Evolutionary conservation across 2,113 vertebrate genomes (phyloP), one percentile per base, ranked within the genome.

Genomic region (Erinaceus europaeus): DNA sequence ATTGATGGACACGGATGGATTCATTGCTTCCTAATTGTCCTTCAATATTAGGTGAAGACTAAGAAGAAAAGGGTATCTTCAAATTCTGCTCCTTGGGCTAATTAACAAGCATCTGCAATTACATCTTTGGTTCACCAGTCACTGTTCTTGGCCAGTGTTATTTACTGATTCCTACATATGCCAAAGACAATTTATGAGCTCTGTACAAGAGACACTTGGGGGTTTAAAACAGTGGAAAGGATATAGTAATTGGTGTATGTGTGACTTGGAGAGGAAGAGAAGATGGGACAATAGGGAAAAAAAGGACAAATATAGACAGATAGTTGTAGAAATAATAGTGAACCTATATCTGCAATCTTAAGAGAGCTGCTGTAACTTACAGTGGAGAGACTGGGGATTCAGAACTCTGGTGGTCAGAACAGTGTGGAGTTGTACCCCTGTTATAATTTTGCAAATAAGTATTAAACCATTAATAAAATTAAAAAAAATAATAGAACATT

Each of bases 121-220:
- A 44, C 50, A 42, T 84, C 21, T 84, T 84, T 32, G 3, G 74
- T 67, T 77, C 25, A 61, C 84, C 12, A 32, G 21, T 93, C 52
- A 69, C 84, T 74, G 11, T 40, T 77, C 62, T 65, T 68, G 27
- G 14, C 25, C 61, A 46, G 14, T 38, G 83, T 55, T 83, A 65
- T 81, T 68, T 84, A 55, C 15, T 84, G 4, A 61, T 44, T 80
- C 36, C 14, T 75, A 44, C 53, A 77, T 71, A 93, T 80, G 84
- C 18, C 10, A 27, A 84, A 86, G 5, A 3, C 53, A 92, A 75
- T 62, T 71, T 87, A 42, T 17, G 27, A 53, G 27, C 8, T 42
- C 15, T 38, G 83, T 17, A 32, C 38, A 74, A 59, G 4, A 57
- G 44, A 73, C 6, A 48, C 34, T 23, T 1, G 9, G 59, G 14